Evolutionary conservation across 2,888 invertebrate species (phyloP).

Genomic region (Mongoloraphidia duomilia): DNA sequence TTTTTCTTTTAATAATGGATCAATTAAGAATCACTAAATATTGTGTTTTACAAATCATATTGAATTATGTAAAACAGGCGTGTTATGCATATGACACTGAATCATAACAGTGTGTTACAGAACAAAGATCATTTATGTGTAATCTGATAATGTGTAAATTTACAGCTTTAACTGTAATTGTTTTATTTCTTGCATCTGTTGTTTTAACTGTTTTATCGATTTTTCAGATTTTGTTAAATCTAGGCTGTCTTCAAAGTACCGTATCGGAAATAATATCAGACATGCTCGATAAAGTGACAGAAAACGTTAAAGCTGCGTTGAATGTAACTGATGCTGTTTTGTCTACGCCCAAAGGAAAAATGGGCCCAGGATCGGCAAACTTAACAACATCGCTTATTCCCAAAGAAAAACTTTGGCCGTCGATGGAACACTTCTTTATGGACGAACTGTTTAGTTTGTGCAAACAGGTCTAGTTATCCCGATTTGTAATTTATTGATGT

Average conservation of each 20-base stretch:
- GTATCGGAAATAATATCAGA: conserved; percentile 33
- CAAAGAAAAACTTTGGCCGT: conserved; percentile 67
- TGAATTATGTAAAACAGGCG: no score
- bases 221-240: background rate
- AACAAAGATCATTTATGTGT: no score
- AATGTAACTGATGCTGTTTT: conserved; percentile 25
- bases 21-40: no score
- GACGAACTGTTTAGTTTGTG: conserved; percentile 57
- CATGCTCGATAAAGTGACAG: conserved; percentile 36
- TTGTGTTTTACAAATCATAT: no score
- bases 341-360: conserved; percentile 20
- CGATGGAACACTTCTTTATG: conserved; percentile 74
- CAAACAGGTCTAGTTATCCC: conserved; percentile 38
- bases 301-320: conserved; percentile 35
- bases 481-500: conserved; percentile 5
- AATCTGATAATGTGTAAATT: no score
- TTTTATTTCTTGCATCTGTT: background rate
- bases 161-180: no score
- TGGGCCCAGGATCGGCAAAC: conserved; percentile 41
- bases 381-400: conserved; percentile 32
- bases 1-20: no score
- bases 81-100: no score
- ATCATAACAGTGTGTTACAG: no score
- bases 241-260: background rate
- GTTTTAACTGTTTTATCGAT: background rate